Percentiles rank a stretch among this genome's conserved stretches.
phyloP scores from a whole-genome alignment of 2,888 invertebrate species.

The Tenthredo livida region DNA sequence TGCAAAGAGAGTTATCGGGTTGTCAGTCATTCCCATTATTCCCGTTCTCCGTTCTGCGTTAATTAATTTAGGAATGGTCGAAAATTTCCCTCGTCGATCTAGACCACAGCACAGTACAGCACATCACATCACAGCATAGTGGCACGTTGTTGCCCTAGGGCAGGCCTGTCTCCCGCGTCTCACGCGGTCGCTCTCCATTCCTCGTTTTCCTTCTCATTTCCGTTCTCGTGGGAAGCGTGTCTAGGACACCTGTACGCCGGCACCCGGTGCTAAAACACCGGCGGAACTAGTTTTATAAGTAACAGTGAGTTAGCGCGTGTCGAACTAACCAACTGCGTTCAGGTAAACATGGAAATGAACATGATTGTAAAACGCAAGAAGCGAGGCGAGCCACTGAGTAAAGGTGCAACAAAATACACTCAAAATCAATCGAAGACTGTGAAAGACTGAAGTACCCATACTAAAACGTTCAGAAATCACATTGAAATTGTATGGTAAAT shows the following conservation, averaged over 20 bases:
- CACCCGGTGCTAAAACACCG: slow-evolving; percentile 25
- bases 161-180: slow-evolving; percentile 13
- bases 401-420: neutral
- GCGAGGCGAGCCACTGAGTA: neutral
- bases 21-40: neutral
- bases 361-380: neutral
- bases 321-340: neutral
- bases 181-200: slow-evolving; percentile 6
- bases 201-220: slow-evolving; percentile 22
- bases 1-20: neutral
- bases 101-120: neutral
- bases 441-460: neutral
- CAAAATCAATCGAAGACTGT: neutral
- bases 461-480: neutral
- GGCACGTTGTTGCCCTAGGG: slow-evolving; percentile 28
- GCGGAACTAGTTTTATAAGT: neutral
- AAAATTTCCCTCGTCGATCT: neutral
- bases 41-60: neutral
- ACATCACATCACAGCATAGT: neutral
- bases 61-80: neutral
- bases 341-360: neutral
- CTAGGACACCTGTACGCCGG: slow-evolving; percentile 29
- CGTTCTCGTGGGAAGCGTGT: slow-evolving; percentile 35
- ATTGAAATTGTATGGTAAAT: neutral
- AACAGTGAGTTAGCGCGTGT: neutral